phyloP scores from a whole-genome alignment of 1,140 invertebrate genomes.

The Drosophila tropicalis region DNA sequence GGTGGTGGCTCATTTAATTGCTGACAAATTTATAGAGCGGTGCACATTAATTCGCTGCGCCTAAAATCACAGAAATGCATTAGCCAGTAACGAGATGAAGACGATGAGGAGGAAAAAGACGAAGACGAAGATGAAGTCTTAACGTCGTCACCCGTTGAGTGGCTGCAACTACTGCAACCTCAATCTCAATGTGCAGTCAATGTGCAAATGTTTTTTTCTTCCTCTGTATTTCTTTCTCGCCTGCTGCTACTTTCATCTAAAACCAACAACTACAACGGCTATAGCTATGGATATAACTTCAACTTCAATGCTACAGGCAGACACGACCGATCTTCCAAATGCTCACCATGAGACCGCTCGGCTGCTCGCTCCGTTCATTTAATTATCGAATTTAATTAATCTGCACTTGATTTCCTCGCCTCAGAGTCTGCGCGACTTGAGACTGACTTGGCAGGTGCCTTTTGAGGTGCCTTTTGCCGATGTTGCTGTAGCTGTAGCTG shows the following conservation, averaged over 20 bases:
- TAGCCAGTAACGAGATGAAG: constrained; percentile 44
- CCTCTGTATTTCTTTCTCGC: constrained; percentile 29
- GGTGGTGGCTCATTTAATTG: constrained; percentile 71
- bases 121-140: constrained; percentile 19
- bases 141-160: constrained; percentile 48
- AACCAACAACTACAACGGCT: constrained; percentile 50
- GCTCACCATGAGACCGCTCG: constrained; percentile 17
- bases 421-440: constrained; percentile 26
- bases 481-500: constrained; percentile 13
- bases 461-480: constrained; percentile 37
- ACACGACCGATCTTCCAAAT: constrained; percentile 57
- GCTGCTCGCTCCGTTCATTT: constrained; percentile 65
- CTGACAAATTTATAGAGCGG: constrained; percentile 82
- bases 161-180: constrained; percentile 41
- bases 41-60: constrained; percentile 79
- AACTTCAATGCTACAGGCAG: constrained; percentile 48
- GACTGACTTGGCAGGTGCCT: constrained; percentile 50
- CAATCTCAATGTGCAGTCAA: constrained; percentile 76
- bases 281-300: constrained; percentile 11
- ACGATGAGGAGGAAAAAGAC: constrained; percentile 2
- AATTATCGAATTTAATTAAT: constrained; percentile 82
- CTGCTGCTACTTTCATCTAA: constrained; percentile 58
- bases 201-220: constrained; percentile 54
- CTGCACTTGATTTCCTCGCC: constrained; percentile 80
- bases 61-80: constrained; percentile 80